Evolutionary conservation across 2,113 vertebrate genomes (phyloP).

Genomic region (Ailurus styani): DNA sequence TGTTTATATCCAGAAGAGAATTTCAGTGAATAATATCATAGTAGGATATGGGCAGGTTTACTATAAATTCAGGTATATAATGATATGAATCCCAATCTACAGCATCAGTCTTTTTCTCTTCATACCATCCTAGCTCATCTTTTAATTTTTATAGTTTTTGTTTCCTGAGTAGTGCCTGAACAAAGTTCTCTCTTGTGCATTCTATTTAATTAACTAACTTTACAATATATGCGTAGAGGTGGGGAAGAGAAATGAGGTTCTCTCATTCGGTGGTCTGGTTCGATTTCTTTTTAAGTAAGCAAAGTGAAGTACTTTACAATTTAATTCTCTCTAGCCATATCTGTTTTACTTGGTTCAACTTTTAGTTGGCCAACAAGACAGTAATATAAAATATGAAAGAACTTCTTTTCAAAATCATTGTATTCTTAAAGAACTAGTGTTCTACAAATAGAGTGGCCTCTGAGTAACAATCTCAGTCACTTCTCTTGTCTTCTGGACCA

Average conservation of each 20-base stretch:
- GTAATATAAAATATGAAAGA: neutral
- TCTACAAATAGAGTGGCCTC: neutral
- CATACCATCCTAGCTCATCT: neutral
- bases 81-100: conserved; percentile 3
- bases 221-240: neutral
- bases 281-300: neutral
- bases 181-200: neutral
- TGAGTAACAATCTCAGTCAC: neutral
- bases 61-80: conserved; percentile 35
- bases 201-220: conserved; percentile 35
- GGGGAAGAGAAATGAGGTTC: neutral
- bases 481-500: neutral
- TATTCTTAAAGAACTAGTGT: neutral
- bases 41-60: neutral
- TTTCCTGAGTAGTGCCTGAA: conserved; percentile 16
- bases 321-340: neutral
- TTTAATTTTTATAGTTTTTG: conserved; percentile 37
- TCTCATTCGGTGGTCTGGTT: neutral
- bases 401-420: neutral
- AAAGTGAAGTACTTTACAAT: neutral
- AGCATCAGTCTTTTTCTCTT: neutral
- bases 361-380: neutral
- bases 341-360: neutral
- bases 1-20: conserved; percentile 32
- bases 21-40: conserved; percentile 45